phyloP scores from a whole-genome alignment of 2,113 vertebrate species.

The Rissa tridactyla region DNA sequence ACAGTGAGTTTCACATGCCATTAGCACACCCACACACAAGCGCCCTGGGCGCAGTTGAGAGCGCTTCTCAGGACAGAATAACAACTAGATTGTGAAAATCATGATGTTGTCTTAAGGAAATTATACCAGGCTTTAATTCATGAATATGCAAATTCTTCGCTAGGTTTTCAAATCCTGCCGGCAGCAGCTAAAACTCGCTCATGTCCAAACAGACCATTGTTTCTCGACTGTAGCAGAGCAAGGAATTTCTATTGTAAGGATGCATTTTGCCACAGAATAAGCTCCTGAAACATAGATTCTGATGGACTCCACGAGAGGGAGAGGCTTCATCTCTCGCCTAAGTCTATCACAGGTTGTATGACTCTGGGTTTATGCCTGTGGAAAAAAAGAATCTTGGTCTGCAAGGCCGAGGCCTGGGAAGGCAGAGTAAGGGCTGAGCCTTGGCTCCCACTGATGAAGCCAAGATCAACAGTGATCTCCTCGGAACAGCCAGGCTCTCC shows the following conservation, averaged over 20 bases:
- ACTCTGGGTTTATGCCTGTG: neutral
- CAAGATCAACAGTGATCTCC: rapidly evolving
- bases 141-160: neutral
- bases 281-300: neutral
- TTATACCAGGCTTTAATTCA: neutral
- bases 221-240: neutral
- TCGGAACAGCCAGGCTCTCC: neutral
- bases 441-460: neutral
- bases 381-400: neutral
- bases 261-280: neutral
- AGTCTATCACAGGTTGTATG: neutral
- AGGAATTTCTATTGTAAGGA: neutral
- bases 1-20: neutral
- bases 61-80: neutral
- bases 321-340: neutral
- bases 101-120: neutral
- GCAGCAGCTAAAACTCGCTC: neutral
- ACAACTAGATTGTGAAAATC: neutral
- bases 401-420: neutral
- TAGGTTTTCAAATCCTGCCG: neutral
- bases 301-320: neutral
- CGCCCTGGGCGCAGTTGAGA: neutral
- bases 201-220: neutral
- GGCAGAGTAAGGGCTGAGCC: neutral
- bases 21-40: neutral